Percentiles rank a stretch among this genome's conserved stretches.
Conservation (phyloP, 2,113 vertebrate species). For the Calonectris borealis region DNA sequence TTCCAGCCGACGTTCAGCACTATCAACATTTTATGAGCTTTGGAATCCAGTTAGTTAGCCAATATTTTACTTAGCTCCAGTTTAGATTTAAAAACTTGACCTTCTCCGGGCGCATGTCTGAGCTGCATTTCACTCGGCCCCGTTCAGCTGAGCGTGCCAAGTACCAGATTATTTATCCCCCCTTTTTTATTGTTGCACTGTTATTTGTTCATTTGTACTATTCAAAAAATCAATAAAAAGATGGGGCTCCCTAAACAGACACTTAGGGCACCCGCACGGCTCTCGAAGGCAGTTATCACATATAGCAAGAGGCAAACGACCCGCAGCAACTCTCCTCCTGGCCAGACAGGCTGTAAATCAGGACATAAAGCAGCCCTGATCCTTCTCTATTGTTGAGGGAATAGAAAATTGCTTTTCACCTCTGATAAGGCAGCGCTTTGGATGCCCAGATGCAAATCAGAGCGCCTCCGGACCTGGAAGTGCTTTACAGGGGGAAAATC, state of each 20-base stretch:
- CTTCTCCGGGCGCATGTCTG: not conserved
- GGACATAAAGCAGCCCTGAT: not conserved
- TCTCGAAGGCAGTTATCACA: not conserved
- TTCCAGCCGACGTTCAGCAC: slow-evolving; percentile 10
- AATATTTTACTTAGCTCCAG: slow-evolving; percentile 59
- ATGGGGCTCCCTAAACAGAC: not conserved
- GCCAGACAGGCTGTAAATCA: not conserved
- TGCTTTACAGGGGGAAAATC: accelerated
- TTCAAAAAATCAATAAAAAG: not conserved
- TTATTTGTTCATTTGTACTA: not conserved
- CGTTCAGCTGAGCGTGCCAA: not conserved
- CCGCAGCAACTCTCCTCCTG: not conserved
- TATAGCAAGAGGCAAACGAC: accelerated
- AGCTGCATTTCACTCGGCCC: not conserved
- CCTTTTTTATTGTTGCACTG: not conserved
- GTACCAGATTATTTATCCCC: not conserved
- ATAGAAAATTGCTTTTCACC: not conserved
- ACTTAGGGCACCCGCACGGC: not conserved
- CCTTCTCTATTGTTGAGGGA: not conserved
- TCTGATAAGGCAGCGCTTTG: accelerated
- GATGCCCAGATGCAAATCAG: not conserved
- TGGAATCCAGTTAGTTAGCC: slow-evolving; percentile 61
- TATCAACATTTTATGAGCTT: slow-evolving; percentile 56
- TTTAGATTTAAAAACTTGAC: slow-evolving; percentile 68
- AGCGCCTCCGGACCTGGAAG: accelerated